phyloP scores from a whole-genome alignment of 2,888 invertebrate species.

The Disparrhopalites patrizii region DNA sequence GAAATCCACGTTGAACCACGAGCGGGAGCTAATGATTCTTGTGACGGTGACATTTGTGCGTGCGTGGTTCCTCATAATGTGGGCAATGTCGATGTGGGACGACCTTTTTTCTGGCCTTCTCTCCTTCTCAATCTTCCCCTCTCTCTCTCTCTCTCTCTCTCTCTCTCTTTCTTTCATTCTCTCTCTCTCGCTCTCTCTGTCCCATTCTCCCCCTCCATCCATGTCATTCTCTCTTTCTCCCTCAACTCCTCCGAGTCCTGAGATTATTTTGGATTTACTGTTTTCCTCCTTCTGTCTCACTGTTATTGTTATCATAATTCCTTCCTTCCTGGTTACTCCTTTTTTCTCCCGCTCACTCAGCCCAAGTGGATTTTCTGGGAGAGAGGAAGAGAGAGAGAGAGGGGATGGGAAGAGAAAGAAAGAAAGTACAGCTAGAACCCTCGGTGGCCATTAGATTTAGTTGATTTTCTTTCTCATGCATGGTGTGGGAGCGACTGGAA shows the following conservation, averaged over 20 bases:
- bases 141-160: background rate
- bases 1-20: background rate
- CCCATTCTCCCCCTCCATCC: background rate
- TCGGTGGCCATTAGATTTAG: slow-evolving; percentile 9
- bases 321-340: slow-evolving; percentile 24
- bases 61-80: slow-evolving; percentile 14
- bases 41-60: slow-evolving; percentile 26
- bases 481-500: no score
- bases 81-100: slow-evolving; percentile 2
- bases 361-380: slow-evolving; percentile 4
- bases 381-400: background rate
- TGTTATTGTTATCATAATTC: slow-evolving; percentile 37
- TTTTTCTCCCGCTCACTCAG: slow-evolving; percentile 10
- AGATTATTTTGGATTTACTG: slow-evolving; percentile 27
- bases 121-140: background rate
- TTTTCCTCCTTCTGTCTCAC: slow-evolving; percentile 13
- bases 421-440: slow-evolving; percentile 1
- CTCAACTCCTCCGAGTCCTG: slow-evolving; percentile 21
- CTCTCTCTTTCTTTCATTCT: background rate
- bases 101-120: no score
- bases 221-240: background rate
- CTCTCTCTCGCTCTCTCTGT: background rate
- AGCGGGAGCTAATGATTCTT: slow-evolving; percentile 16
- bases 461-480: slow-evolving; percentile 6
- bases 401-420: background rate